Evolutionary conservation across 2,888 invertebrate species (phyloP).

Genomic region (Rosalia funebris): DNA sequence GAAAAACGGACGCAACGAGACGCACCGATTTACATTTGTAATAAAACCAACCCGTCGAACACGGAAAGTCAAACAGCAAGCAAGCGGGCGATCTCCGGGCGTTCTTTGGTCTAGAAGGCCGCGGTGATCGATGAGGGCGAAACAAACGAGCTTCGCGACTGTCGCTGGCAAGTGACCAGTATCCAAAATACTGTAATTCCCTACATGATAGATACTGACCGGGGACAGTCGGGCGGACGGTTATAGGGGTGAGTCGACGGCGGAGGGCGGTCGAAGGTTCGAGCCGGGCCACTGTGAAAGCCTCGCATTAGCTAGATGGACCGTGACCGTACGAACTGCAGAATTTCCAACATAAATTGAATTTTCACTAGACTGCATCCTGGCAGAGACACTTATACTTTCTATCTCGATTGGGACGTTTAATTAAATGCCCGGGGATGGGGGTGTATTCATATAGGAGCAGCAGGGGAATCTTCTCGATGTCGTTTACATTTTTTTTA

Average conservation of each 20-base stretch:
- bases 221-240: conserved; percentile 26
- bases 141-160: conserved; percentile 52
- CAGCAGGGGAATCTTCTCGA: no score
- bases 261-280: background rate
- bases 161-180: conserved; percentile 63
- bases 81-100: no score
- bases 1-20: no score
- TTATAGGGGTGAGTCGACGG: background rate
- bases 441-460: background rate
- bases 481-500: no score
- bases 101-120: conserved; percentile 27
- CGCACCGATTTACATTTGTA: no score
- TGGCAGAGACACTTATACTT: conserved; percentile 57
- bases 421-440: conserved; percentile 38
- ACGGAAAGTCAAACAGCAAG: conserved; percentile 22
- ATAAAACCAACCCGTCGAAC: background rate
- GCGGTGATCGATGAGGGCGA: conserved; percentile 39
- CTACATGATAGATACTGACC: conserved; percentile 60
- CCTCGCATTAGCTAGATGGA: conserved; percentile 61
- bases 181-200: conserved; percentile 60
- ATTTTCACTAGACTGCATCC: conserved; percentile 62
- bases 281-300: conserved; percentile 45
- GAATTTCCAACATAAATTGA: conserved; percentile 63
- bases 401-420: conserved; percentile 50
- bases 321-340: conserved; percentile 60